A percentile compares a stretch with the other conserved stretches of the same genome.
Conservation (phyloP, 2,888 invertebrate genomes). For the Himalopsyche kuldschensis region DNA sequence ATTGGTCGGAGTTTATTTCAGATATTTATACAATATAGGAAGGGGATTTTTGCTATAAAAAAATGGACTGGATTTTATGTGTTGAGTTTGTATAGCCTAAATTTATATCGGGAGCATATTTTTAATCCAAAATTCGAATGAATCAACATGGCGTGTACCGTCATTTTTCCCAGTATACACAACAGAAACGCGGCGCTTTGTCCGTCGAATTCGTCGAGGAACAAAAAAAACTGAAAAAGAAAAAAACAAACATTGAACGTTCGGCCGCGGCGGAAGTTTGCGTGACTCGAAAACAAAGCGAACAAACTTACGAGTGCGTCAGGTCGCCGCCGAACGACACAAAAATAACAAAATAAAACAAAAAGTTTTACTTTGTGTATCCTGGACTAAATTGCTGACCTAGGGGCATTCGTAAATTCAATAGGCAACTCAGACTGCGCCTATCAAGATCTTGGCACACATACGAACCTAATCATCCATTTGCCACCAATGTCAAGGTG, state of each 20-base stretch:
- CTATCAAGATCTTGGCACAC: no score
- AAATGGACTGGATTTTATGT: no score
- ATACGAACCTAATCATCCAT: no score
- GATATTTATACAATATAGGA: no score
- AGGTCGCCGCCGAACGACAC: not conserved
- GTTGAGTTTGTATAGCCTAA: no score
- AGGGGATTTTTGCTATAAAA: no score
- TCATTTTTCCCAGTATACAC: not conserved
- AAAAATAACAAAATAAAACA: not conserved
- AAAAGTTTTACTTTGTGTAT: not conserved
- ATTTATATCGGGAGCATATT: no score
- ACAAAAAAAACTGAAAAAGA: not conserved
- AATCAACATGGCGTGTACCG: not conserved
- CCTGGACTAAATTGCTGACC: not conserved
- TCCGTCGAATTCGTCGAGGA: not conserved
- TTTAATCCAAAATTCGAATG: not conserved
- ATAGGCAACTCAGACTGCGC: no score
- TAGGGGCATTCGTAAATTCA: not conserved
- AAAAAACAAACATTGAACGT: conserved; percentile 1
- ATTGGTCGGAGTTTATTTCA: no score
- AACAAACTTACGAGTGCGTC: not conserved
- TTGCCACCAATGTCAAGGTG: no score
- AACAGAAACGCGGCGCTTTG: not conserved
- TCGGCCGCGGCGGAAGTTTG: not conserved
- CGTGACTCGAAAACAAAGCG: not conserved